These are phyloP conservation scores for Channa striata DNA, from an alignment of 2,797 vertebrate species.

Conservation along the genomic window DNA sequence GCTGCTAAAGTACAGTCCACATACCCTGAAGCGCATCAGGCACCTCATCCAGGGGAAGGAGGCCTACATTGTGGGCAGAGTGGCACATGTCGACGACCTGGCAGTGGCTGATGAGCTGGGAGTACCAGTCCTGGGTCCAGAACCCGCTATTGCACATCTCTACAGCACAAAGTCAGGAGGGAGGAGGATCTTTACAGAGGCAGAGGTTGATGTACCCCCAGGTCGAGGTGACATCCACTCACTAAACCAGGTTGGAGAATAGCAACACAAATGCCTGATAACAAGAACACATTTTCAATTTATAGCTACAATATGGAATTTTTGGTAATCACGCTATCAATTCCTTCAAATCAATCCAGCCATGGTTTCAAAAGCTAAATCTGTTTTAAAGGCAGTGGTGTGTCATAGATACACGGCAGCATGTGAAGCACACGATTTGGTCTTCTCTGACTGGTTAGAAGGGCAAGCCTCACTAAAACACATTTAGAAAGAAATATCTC, in stretches of 20 bases:
- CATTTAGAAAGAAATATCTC: too few species aligned
- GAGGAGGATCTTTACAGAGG: constrained; percentile 84
- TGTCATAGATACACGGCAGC: too few species aligned
- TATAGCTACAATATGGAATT: too few species aligned
- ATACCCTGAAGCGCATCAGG: constrained; percentile 86
- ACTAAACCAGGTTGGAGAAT: constrained; percentile 84
- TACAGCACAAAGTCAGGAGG: constrained; percentile 90
- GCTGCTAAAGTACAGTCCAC: constrained; percentile 91
- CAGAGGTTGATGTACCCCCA: constrained; percentile 85
- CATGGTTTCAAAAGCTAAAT: too few species aligned
- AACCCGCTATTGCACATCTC: constrained; percentile 86
- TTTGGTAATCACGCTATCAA: too few species aligned
- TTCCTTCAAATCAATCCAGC: too few species aligned
- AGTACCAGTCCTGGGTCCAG: constrained; percentile 88
- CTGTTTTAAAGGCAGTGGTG: too few species aligned
- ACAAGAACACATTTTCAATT: background rate
- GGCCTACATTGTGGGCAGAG: constrained; percentile 88
- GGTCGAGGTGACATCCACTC: constrained; percentile 84
- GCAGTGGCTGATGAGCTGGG: constrained; percentile 89
- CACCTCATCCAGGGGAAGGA: constrained; percentile 85
- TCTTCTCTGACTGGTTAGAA: too few species aligned
- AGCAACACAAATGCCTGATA: constrained; percentile 8
- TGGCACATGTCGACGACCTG: constrained; percentile 89
- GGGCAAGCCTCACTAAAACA: too few species aligned
- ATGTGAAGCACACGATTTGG: too few species aligned